These are phyloP conservation scores for Aricia artaxerxes DNA, from an alignment of 2,888 invertebrate species.

Conservation along the genomic window DNA sequence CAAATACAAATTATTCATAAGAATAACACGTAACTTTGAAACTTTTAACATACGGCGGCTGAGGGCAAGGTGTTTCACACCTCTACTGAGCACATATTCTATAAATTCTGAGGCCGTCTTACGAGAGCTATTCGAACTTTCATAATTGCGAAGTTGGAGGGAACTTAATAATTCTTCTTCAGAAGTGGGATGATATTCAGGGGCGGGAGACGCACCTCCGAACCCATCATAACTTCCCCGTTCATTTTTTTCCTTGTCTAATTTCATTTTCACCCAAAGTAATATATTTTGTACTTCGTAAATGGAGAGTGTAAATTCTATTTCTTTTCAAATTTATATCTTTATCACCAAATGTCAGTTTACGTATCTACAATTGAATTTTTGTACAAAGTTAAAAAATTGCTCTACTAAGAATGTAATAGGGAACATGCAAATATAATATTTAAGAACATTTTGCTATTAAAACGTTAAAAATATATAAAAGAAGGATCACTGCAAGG, in stretches of 20 bases:
- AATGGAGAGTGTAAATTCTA: background rate
- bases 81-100: constrained; percentile 70
- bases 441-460: too few species aligned
- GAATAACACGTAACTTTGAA: constrained; percentile 17
- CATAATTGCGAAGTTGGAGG: constrained; percentile 79
- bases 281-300: constrained; percentile 9
- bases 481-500: too few species aligned
- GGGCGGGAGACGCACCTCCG: constrained; percentile 65
- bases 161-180: constrained; percentile 81
- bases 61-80: constrained; percentile 51
- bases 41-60: constrained; percentile 40
- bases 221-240: constrained; percentile 57
- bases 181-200: constrained; percentile 79
- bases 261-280: constrained; percentile 17
- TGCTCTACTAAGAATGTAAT: too few species aligned
- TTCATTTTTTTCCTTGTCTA: constrained; percentile 55
- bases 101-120: constrained; percentile 79
- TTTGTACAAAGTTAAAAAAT: too few species aligned
- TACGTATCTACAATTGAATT: too few species aligned
- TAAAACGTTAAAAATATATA: too few species aligned
- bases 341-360: too few species aligned
- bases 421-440: too few species aligned
- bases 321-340: background rate
- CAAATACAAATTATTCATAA: constrained; percentile 10
- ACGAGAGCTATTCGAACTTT: constrained; percentile 79